phyloP scores from a whole-genome alignment of 2,113 vertebrate genomes.

The Tragelaphus strepsiceros region DNA sequence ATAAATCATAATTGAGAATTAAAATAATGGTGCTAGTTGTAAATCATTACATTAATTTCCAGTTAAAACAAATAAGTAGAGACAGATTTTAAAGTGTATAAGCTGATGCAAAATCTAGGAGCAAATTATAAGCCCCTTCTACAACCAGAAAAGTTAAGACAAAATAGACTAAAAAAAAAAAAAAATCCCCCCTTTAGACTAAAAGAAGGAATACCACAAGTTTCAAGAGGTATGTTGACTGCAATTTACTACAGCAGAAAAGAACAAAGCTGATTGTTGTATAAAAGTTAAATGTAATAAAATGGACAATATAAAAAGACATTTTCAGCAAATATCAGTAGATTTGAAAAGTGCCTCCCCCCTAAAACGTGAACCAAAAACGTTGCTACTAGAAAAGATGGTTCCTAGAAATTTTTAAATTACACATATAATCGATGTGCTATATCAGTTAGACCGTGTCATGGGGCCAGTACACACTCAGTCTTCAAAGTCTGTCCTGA shows the following conservation, averaged over 20 bases:
- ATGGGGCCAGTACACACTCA: neutral
- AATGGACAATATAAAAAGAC: neutral
- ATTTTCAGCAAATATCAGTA: slow-evolving; percentile 30
- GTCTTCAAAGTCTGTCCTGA: neutral
- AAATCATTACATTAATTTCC: neutral
- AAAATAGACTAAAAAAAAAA: neutral
- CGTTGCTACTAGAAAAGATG: neutral
- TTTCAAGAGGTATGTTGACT: neutral
- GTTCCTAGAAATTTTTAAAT: neutral
- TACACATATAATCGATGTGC: neutral
- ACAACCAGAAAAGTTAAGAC: neutral
- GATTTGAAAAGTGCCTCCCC: neutral
- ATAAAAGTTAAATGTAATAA: neutral
- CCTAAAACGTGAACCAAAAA: neutral
- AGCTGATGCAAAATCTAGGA: neutral
- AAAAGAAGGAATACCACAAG: neutral
- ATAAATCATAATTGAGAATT: neutral
- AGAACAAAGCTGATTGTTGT: neutral
- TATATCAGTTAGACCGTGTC: neutral
- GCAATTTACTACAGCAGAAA: neutral
- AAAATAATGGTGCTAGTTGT: neutral
- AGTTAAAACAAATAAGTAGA: neutral
- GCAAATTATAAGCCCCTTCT: neutral
- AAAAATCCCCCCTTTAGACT: neutral
- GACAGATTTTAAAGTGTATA: neutral